phyloP scores from a whole-genome alignment of 2,888 invertebrate genomes.

The Polydrusus cervinus region DNA sequence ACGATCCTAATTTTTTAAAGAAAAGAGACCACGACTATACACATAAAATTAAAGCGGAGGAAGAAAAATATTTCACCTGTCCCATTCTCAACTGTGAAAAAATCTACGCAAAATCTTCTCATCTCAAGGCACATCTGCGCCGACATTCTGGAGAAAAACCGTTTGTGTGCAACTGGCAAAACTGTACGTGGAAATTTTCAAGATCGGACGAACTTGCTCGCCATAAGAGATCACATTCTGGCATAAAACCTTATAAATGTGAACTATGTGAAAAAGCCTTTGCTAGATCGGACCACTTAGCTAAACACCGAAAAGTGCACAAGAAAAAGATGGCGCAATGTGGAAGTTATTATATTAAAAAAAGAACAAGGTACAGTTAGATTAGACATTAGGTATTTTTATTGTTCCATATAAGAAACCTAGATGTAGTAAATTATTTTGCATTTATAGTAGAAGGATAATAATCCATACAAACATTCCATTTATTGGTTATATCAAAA shows the following conservation, averaged over 20 bases:
- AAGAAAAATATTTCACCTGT: slow-evolving; percentile 78
- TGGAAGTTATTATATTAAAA: slow-evolving; percentile 64
- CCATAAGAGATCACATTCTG: slow-evolving; percentile 95
- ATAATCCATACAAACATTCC: slow-evolving; percentile 39
- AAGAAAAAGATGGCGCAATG: slow-evolving; percentile 75
- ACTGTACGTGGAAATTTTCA: slow-evolving; percentile 94
- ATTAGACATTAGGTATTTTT: not conserved
- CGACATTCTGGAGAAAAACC: slow-evolving; percentile 84
- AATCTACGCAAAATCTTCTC: slow-evolving; percentile 92
- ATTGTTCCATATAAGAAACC: not conserved
- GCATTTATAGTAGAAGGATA: not conserved
- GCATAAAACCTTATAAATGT: slow-evolving; percentile 94
- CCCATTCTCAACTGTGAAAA: slow-evolving; percentile 83
- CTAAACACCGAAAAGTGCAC: slow-evolving; percentile 93
- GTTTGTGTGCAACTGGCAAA: slow-evolving; percentile 76
- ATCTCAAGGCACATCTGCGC: slow-evolving; percentile 90
- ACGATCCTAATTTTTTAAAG: slow-evolving; percentile 54
- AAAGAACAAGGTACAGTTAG: slow-evolving; percentile 52
- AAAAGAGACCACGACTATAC: slow-evolving; percentile 64
- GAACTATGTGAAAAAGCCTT: slow-evolving; percentile 91
- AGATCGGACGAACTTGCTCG: slow-evolving; percentile 95
- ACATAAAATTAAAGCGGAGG: slow-evolving; percentile 61
- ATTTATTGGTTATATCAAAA: not conserved
- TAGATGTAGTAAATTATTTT: slow-evolving; percentile 17
- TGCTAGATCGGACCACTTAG: slow-evolving; percentile 93